These are phyloP conservation scores for Actinemys pallida DNA, from an alignment of 2,113 vertebrate species.

Conservation along the genomic window DNA sequence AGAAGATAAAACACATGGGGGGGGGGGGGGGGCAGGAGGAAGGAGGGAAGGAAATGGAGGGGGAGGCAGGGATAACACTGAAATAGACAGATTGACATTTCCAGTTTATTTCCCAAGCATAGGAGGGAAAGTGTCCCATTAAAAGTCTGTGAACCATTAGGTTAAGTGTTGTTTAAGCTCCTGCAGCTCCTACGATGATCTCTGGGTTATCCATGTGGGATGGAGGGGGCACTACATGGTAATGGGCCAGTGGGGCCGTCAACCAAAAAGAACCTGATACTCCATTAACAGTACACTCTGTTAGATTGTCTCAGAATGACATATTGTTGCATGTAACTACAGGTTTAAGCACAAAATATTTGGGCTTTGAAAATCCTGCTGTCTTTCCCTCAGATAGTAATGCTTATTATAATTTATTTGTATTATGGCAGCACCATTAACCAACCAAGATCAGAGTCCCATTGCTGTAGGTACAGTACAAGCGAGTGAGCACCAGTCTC, in stretches of 20 bases:
- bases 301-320: background rate
- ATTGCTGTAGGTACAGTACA: background rate
- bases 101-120: background rate
- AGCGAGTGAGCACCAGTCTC: background rate
- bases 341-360: background rate
- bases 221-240: background rate
- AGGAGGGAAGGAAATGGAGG: no score
- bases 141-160: background rate
- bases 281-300: background rate
- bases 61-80: no score
- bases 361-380: background rate
- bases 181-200: background rate
- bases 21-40: fast-evolving
- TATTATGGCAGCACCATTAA: background rate
- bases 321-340: background rate
- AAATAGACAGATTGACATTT: no score
- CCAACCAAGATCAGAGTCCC: background rate
- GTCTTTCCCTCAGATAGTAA: no score
- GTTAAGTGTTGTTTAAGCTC: background rate
- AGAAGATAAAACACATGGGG: no score
- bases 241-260: background rate
- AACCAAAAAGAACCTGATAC: background rate
- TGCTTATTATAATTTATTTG: no score
- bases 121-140: background rate
- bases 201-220: background rate